Percentiles rank a stretch among this genome's conserved stretches.
phyloP scores from a whole-genome alignment of 2,113 vertebrate species.

The Oryctolagus cuniculus region DNA sequence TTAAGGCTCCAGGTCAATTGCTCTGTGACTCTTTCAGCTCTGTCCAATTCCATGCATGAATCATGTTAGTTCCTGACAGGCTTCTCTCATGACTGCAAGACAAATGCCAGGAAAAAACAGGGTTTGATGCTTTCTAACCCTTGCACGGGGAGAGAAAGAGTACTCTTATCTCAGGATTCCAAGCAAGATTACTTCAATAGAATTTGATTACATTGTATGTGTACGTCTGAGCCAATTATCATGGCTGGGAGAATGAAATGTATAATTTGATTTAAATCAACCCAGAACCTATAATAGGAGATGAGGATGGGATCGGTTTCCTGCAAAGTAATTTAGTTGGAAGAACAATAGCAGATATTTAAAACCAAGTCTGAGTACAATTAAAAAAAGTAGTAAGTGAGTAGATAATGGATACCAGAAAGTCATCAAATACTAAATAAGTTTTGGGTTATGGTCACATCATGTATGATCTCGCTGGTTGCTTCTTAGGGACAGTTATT shows the following conservation, averaged over 20 bases:
- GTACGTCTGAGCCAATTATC: neutral
- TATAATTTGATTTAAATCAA: conserved; percentile 25
- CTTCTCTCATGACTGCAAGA: neutral
- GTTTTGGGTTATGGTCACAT: neutral
- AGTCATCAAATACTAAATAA: conserved; percentile 1
- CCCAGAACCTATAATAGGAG: neutral
- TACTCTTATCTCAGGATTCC: neutral
- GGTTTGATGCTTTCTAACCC: neutral
- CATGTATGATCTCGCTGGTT: neutral
- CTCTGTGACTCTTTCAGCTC: conserved; percentile 45
- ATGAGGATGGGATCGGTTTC: neutral
- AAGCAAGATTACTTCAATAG: neutral
- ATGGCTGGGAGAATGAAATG: neutral
- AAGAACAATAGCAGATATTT: neutral
- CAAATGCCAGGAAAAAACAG: conserved; percentile 11
- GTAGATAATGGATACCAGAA: neutral
- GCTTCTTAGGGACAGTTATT: neutral
- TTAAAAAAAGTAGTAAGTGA: conserved; percentile 20
- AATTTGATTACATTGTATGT: conserved; percentile 43
- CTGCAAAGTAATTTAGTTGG: neutral
- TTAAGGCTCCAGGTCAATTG: conserved; percentile 62
- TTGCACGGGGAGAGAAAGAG: neutral
- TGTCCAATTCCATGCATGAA: neutral
- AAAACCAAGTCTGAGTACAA: neutral
- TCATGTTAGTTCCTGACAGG: neutral